Evolutionary conservation across 64 coral and sea anemone species (phyloP).

Genomic region (Actinia equina): DNA sequence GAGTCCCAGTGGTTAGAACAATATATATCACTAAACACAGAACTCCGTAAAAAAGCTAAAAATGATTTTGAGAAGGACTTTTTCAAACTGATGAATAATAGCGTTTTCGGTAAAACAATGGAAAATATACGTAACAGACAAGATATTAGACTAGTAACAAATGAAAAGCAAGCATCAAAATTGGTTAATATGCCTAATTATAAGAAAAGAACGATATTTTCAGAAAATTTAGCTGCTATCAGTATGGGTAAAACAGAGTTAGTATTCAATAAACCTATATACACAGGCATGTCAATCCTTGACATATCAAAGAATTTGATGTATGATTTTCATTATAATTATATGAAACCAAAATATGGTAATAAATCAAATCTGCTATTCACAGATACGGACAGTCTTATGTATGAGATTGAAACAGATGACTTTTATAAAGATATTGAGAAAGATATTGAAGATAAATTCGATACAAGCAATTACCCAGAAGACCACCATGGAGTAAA

Average conservation of each 20-base stretch:
- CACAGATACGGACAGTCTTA: background rate
- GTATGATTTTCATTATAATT: constrained; percentile 38
- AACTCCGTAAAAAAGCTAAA: background rate
- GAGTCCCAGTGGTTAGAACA: background rate
- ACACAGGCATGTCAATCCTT: constrained; percentile 23
- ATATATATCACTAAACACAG: background rate
- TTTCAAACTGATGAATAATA: constrained; percentile 25
- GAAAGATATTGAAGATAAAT: background rate
- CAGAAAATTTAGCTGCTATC: background rate
- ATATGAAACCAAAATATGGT: background rate
- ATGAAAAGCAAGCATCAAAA: background rate
- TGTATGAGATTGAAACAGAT: constrained; percentile 17
- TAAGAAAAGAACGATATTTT: background rate
- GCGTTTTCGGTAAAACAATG: constrained; percentile 16
- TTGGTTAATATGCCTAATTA: constrained; percentile 16
- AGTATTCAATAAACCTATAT: constrained; percentile 20
- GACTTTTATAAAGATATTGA: constrained; percentile 9
- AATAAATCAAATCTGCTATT: background rate
- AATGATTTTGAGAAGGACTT: constrained; percentile 21
- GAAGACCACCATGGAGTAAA: constrained; percentile 2
- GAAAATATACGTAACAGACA: constrained; percentile 27
- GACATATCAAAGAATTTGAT: constrained; percentile 14
- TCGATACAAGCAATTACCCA: constrained; percentile 40
- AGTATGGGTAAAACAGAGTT: constrained; percentile 16
- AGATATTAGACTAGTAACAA: background rate